These are phyloP conservation scores for Psephotus haematonotus DNA, from an alignment of 2,113 vertebrate species.

Conservation along the genomic window DNA sequence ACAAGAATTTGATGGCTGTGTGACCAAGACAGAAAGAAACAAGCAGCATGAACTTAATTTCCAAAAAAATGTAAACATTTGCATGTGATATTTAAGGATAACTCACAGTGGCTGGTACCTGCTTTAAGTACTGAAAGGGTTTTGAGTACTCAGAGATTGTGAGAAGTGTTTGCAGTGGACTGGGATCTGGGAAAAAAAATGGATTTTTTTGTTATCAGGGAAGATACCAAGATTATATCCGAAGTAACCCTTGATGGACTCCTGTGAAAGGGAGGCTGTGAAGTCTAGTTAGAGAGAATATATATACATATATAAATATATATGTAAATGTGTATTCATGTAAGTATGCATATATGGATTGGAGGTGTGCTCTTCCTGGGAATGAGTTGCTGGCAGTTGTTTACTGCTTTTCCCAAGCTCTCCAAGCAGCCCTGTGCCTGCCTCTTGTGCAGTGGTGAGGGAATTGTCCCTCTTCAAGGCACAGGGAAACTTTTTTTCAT, in stretches of 20 bases:
- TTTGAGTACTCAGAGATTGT: conserved; percentile 8
- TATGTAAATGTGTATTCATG: neutral
- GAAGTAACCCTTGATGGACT: neutral
- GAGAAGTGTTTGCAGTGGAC: conserved; percentile 24
- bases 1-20: neutral
- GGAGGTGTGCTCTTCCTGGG: neutral
- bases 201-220: conserved; percentile 4
- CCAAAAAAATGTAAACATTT: conserved; percentile 2
- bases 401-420: neutral
- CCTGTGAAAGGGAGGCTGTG: neutral
- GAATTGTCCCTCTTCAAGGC: neutral
- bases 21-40: neutral
- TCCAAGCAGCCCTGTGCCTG: neutral
- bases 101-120: conserved; percentile 14
- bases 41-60: neutral
- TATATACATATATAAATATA: neutral
- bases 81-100: neutral
- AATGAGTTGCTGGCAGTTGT: neutral
- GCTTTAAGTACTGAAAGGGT: neutral
- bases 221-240: conserved; percentile 18
- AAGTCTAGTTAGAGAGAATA: neutral
- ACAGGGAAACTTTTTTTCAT: neutral
- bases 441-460: neutral
- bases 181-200: neutral
- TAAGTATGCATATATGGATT: neutral